phyloP scores from a whole-genome alignment of 1,140 invertebrate species.

The Odontomachus brunneus region DNA sequence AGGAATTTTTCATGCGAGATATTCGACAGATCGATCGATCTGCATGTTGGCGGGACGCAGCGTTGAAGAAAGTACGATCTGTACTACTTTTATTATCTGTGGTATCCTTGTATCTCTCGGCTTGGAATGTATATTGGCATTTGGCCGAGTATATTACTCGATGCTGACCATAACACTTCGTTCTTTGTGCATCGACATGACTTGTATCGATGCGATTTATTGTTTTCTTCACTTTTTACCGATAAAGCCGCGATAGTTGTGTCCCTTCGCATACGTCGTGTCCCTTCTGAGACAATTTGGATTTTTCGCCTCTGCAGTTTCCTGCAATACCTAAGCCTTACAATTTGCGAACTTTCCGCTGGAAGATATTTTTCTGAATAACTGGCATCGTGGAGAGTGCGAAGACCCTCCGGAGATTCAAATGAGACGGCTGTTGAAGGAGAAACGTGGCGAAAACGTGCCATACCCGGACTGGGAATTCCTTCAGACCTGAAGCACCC shows the following conservation, averaged over 20 bases:
- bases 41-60: no score
- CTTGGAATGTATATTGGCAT: no score
- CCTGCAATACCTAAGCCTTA: not conserved
- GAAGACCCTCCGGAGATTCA: conserved; percentile 18
- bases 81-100: no score
- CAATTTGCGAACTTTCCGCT: not conserved
- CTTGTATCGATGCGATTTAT: no score
- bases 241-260: not conserved
- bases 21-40: no score
- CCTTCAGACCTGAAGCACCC: conserved; percentile 18
- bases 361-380: not conserved
- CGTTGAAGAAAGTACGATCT: no score
- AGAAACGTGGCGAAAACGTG: not conserved
- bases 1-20: no score
- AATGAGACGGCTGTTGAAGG: not conserved
- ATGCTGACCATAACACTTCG: no score
- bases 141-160: no score
- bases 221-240: not conserved
- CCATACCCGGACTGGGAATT: not conserved
- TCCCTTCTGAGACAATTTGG: not conserved
- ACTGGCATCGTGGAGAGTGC: not conserved
- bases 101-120: no score
- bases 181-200: no score
- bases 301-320: not conserved
- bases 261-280: not conserved